A percentile compares a stretch with the other conserved stretches of the same genome.
phyloP scores from a whole-genome alignment of 2,797 vertebrate species.

The Pseudomugil gertrudae region DNA sequence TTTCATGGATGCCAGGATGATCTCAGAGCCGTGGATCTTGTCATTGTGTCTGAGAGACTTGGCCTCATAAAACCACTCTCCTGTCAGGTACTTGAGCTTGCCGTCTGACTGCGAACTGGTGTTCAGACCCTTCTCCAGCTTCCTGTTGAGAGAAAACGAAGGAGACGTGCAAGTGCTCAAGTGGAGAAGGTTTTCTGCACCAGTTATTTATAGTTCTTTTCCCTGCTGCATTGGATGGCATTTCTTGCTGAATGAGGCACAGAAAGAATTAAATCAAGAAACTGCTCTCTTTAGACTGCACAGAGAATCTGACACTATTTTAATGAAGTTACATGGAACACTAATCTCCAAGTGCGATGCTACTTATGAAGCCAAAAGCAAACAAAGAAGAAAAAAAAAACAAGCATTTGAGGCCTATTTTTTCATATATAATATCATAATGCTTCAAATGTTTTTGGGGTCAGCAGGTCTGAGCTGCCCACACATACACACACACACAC shows the following conservation, averaged over 20 bases:
- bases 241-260: constrained; percentile 21
- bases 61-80: constrained; percentile 97
- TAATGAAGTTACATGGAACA: constrained; percentile 24
- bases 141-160: constrained; percentile 73
- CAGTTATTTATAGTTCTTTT: constrained; percentile 9
- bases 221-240: neutral
- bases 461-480: neutral
- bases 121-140: constrained; percentile 81
- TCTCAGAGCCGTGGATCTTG: constrained; percentile 92
- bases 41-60: constrained; percentile 93
- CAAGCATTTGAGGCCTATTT: neutral
- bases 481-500: too few relatives aligned
- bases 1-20: constrained; percentile 94
- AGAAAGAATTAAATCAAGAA: constrained; percentile 22
- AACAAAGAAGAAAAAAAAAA: constrained; percentile 14
- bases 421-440: neutral
- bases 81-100: constrained; percentile 91
- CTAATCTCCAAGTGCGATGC: constrained; percentile 35
- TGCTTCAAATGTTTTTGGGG: neutral
- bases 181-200: neutral
- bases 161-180: constrained; percentile 3
- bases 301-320: constrained; percentile 44
- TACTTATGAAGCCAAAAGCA: constrained; percentile 23
- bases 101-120: constrained; percentile 68
- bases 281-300: constrained; percentile 26